phyloP scores from a whole-genome alignment of 2,113 vertebrate genomes.

The Pterocles orientalis region DNA sequence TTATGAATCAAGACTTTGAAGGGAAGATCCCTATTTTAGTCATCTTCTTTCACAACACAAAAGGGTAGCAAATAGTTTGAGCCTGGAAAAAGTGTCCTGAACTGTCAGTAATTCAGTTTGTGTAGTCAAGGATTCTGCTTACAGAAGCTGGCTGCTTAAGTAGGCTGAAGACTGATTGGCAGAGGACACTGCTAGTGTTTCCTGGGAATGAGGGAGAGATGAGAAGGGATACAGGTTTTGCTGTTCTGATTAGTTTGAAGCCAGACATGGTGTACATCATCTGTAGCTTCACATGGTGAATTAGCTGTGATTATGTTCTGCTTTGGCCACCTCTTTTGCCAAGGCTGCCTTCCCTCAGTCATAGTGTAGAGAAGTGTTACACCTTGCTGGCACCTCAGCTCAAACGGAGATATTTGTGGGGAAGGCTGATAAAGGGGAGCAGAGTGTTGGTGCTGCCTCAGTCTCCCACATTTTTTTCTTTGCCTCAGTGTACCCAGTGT shows the following conservation, averaged over 20 bases:
- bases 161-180: background rate
- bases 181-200: background rate
- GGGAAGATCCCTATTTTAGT: background rate
- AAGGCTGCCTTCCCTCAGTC: background rate
- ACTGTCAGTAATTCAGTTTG: background rate
- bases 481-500: background rate
- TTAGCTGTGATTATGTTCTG: background rate
- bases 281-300: background rate
- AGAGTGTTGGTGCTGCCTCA: background rate
- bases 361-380: background rate
- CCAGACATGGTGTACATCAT: background rate
- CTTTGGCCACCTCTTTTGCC: background rate
- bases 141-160: background rate
- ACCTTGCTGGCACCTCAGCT: background rate
- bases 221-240: background rate
- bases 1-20: background rate
- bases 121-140: background rate
- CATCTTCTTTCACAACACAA: background rate
- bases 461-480: background rate
- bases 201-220: background rate
- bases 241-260: background rate
- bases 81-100: background rate
- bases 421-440: background rate
- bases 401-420: background rate
- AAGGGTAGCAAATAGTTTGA: background rate